Percentiles rank a stretch among this genome's conserved stretches.
Evolutionary conservation across 2,888 invertebrate species (phyloP).

Genomic region (Drosophila cognata): DNA sequence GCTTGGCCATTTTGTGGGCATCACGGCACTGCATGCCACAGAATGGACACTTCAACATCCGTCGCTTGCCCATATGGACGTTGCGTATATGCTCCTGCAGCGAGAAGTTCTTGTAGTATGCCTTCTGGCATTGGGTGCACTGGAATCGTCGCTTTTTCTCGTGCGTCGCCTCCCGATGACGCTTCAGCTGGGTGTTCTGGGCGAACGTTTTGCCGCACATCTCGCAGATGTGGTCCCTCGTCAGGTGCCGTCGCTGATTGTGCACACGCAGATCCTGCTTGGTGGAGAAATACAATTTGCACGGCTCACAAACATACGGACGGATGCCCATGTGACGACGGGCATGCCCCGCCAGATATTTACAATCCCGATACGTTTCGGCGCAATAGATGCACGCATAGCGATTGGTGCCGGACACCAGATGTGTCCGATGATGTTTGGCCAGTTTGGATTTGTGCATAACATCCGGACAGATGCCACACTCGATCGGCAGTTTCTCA

Average conservation of each 20-base stretch:
- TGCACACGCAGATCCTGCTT: constrained; percentile 81
- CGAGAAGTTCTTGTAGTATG: constrained; percentile 82
- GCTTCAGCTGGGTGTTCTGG: constrained; percentile 80
- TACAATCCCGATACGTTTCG: constrained; percentile 80
- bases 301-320: constrained; percentile 80
- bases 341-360: constrained; percentile 81
- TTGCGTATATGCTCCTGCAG: constrained; percentile 81
- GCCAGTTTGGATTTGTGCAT: constrained; percentile 72
- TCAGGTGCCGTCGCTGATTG: constrained; percentile 79
- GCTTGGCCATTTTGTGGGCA: constrained; percentile 82
- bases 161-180: constrained; percentile 81
- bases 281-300: constrained; percentile 81
- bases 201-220: constrained; percentile 82
- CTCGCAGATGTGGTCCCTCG: constrained; percentile 82
- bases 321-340: constrained; percentile 82
- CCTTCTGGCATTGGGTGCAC: constrained; percentile 77
- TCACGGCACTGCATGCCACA: constrained; percentile 83
- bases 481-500: constrained; percentile 78
- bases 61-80: constrained; percentile 80
- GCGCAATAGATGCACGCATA: constrained; percentile 80
- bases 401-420: constrained; percentile 76
- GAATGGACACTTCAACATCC: constrained; percentile 81
- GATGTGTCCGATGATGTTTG: constrained; percentile 76
- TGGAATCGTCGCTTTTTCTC: constrained; percentile 81
- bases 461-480: constrained; percentile 82